phyloP scores from a whole-genome alignment of 2,888 invertebrate genomes.

The Euproctis similis region DNA sequence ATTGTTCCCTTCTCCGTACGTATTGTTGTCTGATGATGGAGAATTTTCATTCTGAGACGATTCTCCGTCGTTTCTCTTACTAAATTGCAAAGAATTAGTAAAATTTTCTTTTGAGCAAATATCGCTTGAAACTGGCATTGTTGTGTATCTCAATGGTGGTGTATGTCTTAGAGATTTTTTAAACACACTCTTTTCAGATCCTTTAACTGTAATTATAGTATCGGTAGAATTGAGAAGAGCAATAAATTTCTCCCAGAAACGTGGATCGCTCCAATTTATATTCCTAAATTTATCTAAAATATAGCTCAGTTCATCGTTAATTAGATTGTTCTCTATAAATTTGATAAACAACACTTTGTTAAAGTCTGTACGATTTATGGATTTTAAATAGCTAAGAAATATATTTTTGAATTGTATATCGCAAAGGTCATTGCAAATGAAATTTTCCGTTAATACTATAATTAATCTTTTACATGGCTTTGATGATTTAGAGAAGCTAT shows the following conservation, averaged over 20 bases:
- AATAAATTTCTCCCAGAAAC: constrained; percentile 90
- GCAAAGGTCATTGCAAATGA: constrained; percentile 63
- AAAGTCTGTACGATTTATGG: constrained; percentile 60
- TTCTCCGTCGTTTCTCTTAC: constrained; percentile 64
- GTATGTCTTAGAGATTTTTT: constrained; percentile 68
- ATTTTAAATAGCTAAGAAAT: constrained; percentile 67
- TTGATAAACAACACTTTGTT: constrained; percentile 69
- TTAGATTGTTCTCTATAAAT: constrained; percentile 64
- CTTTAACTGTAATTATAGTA: constrained; percentile 68
- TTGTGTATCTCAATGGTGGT: constrained; percentile 72
- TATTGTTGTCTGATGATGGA: constrained; percentile 73
- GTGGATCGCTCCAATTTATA: constrained; percentile 83
- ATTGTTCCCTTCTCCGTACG: constrained; percentile 79
- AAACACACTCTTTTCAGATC: constrained; percentile 65
- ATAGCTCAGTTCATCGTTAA: constrained; percentile 63
- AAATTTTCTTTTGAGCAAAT: constrained; percentile 74
- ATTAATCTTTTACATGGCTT: constrained; percentile 70
- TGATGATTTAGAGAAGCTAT: constrained; percentile 63
- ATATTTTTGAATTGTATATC: constrained; percentile 70
- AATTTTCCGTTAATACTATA: constrained; percentile 78
- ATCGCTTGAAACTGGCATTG: constrained; percentile 73
- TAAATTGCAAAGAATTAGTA: constrained; percentile 67
- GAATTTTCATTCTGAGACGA: constrained; percentile 76
- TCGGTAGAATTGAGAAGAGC: constrained; percentile 83
- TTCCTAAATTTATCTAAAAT: constrained; percentile 77